Conservation (phyloP, 2,888 invertebrate species). For the Harpalus rufipes region DNA sequence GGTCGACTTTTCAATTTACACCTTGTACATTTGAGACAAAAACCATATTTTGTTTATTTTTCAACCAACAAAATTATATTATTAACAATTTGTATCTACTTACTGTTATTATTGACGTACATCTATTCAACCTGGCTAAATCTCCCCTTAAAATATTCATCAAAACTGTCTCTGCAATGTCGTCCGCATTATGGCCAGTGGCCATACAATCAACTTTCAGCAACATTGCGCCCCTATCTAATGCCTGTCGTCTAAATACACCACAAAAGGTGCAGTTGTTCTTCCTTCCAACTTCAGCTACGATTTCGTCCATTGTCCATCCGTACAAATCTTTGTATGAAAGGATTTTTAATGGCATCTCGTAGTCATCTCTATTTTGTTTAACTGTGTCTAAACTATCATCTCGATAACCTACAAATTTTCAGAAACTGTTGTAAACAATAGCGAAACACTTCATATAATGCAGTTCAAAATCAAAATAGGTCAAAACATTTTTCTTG, state of each 20-base stretch:
- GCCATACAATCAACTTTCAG: constrained; percentile 95
- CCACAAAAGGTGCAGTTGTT: constrained; percentile 99
- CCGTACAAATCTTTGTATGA: constrained; percentile 99
- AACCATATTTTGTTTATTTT: too few species aligned
- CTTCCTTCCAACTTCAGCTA: constrained; percentile 89
- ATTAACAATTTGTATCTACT: too few species aligned
- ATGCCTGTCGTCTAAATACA: constrained; percentile 95
- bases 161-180: constrained; percentile 98
- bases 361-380: constrained; percentile 95
- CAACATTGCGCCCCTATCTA: constrained; percentile 95
- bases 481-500: too few species aligned
- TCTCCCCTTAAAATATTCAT: constrained; percentile 99
- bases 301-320: constrained; percentile 99
- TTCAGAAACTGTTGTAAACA: too few species aligned
- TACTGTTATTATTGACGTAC: constrained; percentile 94
- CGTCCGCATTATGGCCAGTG: constrained; percentile 98
- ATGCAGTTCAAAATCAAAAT: not conserved
- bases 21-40: too few species aligned
- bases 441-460: not conserved
- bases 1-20: too few species aligned
- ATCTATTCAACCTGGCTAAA: constrained; percentile 93
- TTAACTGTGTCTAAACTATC: constrained; percentile 98
- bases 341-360: constrained; percentile 94
- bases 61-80: too few species aligned
- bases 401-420: constrained; percentile 87